Evolutionary conservation across 2,888 invertebrate species (phyloP), one percentile per base, ranked within the genome.

Genomic region (Coelopa pilipes): DNA sequence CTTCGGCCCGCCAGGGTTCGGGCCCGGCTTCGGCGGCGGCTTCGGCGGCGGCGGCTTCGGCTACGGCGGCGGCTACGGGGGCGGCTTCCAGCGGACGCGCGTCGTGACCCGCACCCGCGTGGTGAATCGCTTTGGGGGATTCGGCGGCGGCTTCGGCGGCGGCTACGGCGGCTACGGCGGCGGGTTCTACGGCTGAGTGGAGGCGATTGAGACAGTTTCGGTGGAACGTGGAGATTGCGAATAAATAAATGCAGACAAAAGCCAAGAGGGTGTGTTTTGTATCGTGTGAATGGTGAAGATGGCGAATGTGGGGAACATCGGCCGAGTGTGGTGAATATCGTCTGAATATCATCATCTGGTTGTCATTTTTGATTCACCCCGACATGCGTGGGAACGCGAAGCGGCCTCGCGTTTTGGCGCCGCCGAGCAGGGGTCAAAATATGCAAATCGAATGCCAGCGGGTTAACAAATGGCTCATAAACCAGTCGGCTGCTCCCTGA

Each of bases 21-120:
- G 65, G 13, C 19, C 13, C 2, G 46, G 34, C 49, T 24, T 47
- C 1, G 63, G 72, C 3, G 71, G 60, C 11, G 70, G 68, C 4
- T 75, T 70, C 65, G 74, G 74, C 1, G 70, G 73, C 19, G 80
- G 79, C 13, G 79, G 75, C 1, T 73, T 60, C 34, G 65, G 78
- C 5, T 74, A 60, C 45, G 66, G 71, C 15, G 76, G 74, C 15
- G 79, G 76, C 1, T 76, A 15, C 66, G 79, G 78, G n/a, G 78
- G 80, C 12, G 80, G 80, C 1, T 79, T 79, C 66, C 77, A 78
- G 47, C 79, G 81, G 49, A 79, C 80, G 1, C 82, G 80, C 12
- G 76, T 78, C 65, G 77, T 83, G 46, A 83, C 83, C 17, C 82
- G 82, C 45, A 83, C 83, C 0, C 80, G 82, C 47, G 74, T 74